These are phyloP conservation scores for Helicoverpa assulta DNA, from an alignment of 2,888 invertebrate genomes.

Conservation along the genomic window DNA sequence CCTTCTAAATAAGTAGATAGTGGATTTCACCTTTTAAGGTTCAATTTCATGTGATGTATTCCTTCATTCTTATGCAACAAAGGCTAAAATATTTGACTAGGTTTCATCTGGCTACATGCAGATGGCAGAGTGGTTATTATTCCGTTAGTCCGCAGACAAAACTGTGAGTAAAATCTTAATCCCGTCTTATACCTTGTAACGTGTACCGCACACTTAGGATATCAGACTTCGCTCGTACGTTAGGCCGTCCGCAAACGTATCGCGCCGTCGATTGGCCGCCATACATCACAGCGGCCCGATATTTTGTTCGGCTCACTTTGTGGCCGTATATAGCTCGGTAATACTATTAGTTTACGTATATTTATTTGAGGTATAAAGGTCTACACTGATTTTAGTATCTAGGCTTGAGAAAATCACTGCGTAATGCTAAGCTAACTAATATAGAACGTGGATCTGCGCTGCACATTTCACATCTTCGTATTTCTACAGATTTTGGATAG, in stretches of 20 bases:
- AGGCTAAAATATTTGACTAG: too few species aligned
- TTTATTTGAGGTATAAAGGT: constrained; percentile 12
- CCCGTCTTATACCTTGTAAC: not conserved
- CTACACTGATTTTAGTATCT: not conserved
- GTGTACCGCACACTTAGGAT: constrained; percentile 35
- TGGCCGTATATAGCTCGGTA: constrained; percentile 14
- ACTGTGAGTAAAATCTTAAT: too few species aligned
- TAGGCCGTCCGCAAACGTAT: constrained; percentile 55
- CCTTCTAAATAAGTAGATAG: too few species aligned
- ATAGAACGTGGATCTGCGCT: too few species aligned
- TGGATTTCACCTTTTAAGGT: too few species aligned
- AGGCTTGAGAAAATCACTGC: not conserved
- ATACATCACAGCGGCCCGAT: constrained; percentile 60
- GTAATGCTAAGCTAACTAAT: too few species aligned
- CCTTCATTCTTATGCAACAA: too few species aligned
- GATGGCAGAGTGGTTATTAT: too few species aligned
- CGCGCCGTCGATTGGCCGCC: constrained; percentile 61
- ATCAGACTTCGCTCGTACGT: constrained; percentile 48
- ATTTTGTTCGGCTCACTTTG: constrained; percentile 44
- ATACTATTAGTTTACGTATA: not conserved
- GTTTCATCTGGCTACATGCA: too few species aligned
- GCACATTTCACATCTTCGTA: too few species aligned
- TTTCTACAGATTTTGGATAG: too few species aligned
- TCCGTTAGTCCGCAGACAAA: not conserved
- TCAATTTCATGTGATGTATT: too few species aligned